phyloP scores from a whole-genome alignment of 2,888 invertebrate genomes.

The Dyspetes luteomarginatus region DNA sequence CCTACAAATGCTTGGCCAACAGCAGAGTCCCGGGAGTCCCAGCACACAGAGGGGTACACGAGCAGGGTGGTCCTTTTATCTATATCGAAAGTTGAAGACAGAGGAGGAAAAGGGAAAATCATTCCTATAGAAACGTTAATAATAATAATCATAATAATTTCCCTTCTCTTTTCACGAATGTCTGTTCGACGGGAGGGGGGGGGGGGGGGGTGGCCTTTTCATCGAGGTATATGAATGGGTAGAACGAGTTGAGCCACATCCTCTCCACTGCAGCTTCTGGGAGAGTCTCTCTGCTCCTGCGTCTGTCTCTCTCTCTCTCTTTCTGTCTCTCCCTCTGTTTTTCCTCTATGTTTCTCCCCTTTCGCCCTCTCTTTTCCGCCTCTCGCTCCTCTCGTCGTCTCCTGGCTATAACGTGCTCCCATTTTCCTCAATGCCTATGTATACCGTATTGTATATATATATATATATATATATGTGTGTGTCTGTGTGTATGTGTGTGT shows the following conservation, averaged over 20 bases:
- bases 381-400: slow-evolving; percentile 32
- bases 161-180: slow-evolving; percentile 80
- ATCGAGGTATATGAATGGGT: slow-evolving; percentile 81
- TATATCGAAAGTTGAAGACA: slow-evolving; percentile 79
- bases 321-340: slow-evolving; percentile 42
- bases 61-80: slow-evolving; percentile 71
- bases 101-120: slow-evolving; percentile 80
- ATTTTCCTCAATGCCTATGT: slow-evolving; percentile 49
- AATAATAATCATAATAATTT: slow-evolving; percentile 83
- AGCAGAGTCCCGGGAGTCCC: slow-evolving; percentile 2
- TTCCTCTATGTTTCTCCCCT: slow-evolving; percentile 44
- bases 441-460: slow-evolving; percentile 1
- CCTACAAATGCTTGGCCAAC: not conserved
- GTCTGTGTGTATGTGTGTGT: not conserved
- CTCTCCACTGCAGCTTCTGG: slow-evolving; percentile 75
- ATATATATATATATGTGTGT: slow-evolving; percentile 2
- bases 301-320: slow-evolving; percentile 59
- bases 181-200: slow-evolving; percentile 79
- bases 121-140: slow-evolving; percentile 82
- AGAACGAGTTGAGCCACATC: slow-evolving; percentile 83
- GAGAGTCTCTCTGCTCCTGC: slow-evolving; percentile 60
- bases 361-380: slow-evolving; percentile 2
- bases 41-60: slow-evolving; percentile 3
- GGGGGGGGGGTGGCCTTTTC: slow-evolving; percentile 79
- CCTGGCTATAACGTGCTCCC: slow-evolving; percentile 41